Base-by-base conservation (phyloP, 2,113 vertebrate species). In the Coptodon bakossiorum region DNA sequence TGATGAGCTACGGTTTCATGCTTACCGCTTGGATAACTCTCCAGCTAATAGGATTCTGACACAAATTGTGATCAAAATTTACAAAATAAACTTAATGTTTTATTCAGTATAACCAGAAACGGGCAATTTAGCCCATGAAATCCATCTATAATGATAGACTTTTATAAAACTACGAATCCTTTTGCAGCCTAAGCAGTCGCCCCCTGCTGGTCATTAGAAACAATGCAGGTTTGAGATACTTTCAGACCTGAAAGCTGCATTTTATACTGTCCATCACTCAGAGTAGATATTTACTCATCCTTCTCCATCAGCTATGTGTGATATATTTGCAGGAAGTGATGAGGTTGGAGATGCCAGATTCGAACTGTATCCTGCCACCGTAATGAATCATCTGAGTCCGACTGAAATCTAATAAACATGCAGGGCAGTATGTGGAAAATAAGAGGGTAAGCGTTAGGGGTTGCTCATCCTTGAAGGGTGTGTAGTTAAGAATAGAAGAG, bases 81-180 rank as follows among this genome's bases (percentile, higher is more conserved):
- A 17, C 40, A 17, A 73, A 73, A 73, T 45, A 17, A 73, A 73
- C 8, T 10, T 45, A 71, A 73, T 2, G 22, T 73, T 45, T 73
- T 45, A 73, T 17, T 73, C 68, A 45, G 13, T 73, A 29, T 11
- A 73, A 73, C 6, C 14, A 48, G 14, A 76, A 76, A 48, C 0
- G 1, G 14, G 6, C 40, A 76, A 19, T 48, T 17, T 45, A 48
- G 40, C 22, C 14, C 24, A 29, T 76, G 3, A 45, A 27, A 48
- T 5, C 22, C 14, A 48, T 29, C 38, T 48, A 11, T 48, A 48
- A 76, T 48, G 0, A 29, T 19, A 7, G 16, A 48, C 43, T 48
- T 76, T 27, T 48, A 29, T 0, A 12, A 27, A 12, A 2, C 24
- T 0, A 16, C 6, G 1, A 48, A 6, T 29, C 43, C 9, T 76